These are phyloP conservation scores for Siniperca chuatsi DNA, from an alignment of 2,113 vertebrate species.

Conservation along the genomic window DNA sequence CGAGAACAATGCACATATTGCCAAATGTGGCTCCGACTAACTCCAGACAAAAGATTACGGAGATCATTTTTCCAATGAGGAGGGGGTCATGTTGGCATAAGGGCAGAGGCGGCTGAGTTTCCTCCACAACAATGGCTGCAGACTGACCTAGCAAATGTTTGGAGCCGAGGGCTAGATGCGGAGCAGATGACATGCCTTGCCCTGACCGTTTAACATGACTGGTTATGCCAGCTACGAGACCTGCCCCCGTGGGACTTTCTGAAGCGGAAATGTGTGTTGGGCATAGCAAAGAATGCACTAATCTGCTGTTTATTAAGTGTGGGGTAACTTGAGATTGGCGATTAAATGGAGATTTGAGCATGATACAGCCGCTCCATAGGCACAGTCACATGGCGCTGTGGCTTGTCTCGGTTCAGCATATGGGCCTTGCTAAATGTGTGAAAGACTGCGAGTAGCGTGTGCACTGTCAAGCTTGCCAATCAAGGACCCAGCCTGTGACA, in stretches of 20 bases:
- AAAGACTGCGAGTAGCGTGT: slow-evolving; percentile 80
- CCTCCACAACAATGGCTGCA: slow-evolving; percentile 58
- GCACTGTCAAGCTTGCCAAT: slow-evolving; percentile 76
- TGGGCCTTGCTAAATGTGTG: slow-evolving; percentile 82
- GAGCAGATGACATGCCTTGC: slow-evolving; percentile 87
- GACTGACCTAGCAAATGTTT: slow-evolving; percentile 61
- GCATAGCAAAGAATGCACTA: slow-evolving; percentile 92
- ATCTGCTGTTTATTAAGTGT: slow-evolving; percentile 97
- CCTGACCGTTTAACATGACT: slow-evolving; percentile 87
- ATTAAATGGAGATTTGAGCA: slow-evolving; percentile 96
- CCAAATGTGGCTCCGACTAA: slow-evolving; percentile 69
- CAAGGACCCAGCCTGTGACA: slow-evolving; percentile 67
- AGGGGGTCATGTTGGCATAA: slow-evolving; percentile 72
- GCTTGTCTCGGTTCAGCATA: slow-evolving; percentile 81
- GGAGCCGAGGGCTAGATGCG: slow-evolving; percentile 70
- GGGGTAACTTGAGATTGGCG: slow-evolving; percentile 92
- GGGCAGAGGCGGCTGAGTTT: slow-evolving; percentile 47
- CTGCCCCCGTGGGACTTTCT: slow-evolving; percentile 85
- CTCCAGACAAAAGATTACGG: slow-evolving; percentile 79
- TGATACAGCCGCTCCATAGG: slow-evolving; percentile 80
- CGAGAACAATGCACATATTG: slow-evolving; percentile 70
- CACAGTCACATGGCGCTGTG: slow-evolving; percentile 80
- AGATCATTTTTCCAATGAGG: slow-evolving; percentile 79
- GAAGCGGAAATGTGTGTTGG: slow-evolving; percentile 90
- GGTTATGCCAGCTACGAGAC: slow-evolving; percentile 87